phyloP scores from a whole-genome alignment of 2,888 invertebrate species.

The Silvanus unidentatus region DNA sequence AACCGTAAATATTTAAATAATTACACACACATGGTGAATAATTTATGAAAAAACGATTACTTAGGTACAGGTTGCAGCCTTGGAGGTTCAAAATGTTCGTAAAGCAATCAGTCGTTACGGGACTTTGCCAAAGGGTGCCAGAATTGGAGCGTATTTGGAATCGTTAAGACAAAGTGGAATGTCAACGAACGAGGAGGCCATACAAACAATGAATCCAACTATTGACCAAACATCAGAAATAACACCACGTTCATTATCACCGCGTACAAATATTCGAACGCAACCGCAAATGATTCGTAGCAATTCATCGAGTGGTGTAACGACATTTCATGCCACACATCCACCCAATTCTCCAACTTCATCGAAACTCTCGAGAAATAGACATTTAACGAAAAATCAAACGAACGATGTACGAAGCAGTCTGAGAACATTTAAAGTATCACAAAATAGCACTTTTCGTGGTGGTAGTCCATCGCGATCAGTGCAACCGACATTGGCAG shows the following conservation, averaged over 20 bases:
- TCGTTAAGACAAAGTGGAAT: constrained; percentile 78
- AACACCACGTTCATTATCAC: constrained; percentile 55
- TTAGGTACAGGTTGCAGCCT: constrained; percentile 77
- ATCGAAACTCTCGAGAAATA: constrained; percentile 53
- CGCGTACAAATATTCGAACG: constrained; percentile 59
- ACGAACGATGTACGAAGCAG: constrained; percentile 46
- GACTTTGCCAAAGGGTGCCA: constrained; percentile 91
- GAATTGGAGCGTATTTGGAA: constrained; percentile 94
- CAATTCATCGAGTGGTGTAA: constrained; percentile 80
- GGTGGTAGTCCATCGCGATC: constrained; percentile 63
- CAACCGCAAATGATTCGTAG: constrained; percentile 83
- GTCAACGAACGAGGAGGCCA: constrained; percentile 42
- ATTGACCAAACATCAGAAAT: constrained; percentile 41
- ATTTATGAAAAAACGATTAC: constrained; percentile 23
- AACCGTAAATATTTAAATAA: constrained; percentile 30
- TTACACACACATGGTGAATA: background rate
- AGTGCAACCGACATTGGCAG: constrained; percentile 68
- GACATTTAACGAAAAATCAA: constrained; percentile 43
- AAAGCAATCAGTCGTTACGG: constrained; percentile 93
- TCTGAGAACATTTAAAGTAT: constrained; percentile 44
- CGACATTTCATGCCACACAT: constrained; percentile 52
- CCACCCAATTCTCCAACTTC: constrained; percentile 58
- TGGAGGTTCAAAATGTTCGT: constrained; percentile 93
- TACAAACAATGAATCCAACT: constrained; percentile 28
- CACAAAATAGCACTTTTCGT: constrained; percentile 37